Conservation (phyloP, 2,113 vertebrate species). For the Sylvia atricapilla region DNA sequence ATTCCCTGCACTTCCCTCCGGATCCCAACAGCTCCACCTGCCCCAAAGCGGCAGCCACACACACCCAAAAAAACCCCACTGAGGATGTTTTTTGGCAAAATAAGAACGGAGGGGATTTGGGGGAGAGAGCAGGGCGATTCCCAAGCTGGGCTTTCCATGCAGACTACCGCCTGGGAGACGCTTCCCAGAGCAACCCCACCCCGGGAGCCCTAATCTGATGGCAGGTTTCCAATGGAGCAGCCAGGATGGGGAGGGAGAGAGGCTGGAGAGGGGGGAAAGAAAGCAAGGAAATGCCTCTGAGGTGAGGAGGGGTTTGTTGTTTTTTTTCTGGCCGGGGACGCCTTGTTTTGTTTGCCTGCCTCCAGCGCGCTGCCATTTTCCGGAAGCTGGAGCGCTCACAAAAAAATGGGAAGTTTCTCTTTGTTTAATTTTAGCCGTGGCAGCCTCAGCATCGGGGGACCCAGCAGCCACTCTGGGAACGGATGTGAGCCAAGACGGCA, state of each 20-base stretch:
- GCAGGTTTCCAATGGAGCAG: neutral
- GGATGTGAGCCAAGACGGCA: neutral
- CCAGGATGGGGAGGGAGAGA: conserved; percentile 17
- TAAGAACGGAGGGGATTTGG: accelerated
- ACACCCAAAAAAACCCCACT: accelerated
- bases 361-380: conserved; percentile 26
- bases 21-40: neutral
- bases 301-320: conserved; percentile 13
- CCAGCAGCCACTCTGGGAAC: neutral
- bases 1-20: accelerated
- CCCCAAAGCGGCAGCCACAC: accelerated
- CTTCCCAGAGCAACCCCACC: conserved; percentile 11
- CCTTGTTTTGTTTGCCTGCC: conserved; percentile 28
- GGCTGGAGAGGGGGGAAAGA: neutral
- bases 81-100: neutral
- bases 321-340: neutral
- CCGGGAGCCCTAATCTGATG: neutral
- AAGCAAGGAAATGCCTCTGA: conserved; percentile 67
- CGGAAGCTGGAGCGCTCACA: neutral
- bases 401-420: conserved; percentile 21
- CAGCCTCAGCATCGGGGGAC: neutral
- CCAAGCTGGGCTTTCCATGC: neutral
- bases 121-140: neutral
- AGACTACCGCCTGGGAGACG: neutral
- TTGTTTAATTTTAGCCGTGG: conserved; percentile 17